Evolutionary conservation across 1,140 invertebrate species (phyloP), one percentile per base, ranked within the genome.

Genomic region (Cryptotermes secundus): DNA sequence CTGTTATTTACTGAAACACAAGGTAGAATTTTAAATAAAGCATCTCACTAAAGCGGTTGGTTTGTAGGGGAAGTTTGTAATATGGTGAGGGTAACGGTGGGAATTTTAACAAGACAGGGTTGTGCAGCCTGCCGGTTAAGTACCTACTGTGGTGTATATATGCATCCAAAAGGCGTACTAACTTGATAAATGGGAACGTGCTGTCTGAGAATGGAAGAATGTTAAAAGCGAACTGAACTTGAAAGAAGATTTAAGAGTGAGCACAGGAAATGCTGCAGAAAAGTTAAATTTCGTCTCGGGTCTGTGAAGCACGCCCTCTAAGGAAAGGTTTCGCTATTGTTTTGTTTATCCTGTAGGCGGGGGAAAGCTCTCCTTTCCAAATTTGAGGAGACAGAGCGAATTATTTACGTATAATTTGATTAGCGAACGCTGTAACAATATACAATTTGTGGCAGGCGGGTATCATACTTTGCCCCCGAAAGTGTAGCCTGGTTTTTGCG

Each of bases 191-290:
- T 81, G 80, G 34, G 35, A 81, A 35, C 80, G 34, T 35, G 80
- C 80, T 81, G 80, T 81, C 80, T 81, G 80, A 34, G 42, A 81
- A 81, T 81, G 80, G 80, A 81, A 81, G 80, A 81, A 81, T 81
- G 80, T 81, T 81, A 36, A 81, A 36, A 45, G 80, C 35, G 35
- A 81, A 81, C 80, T 81, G 19, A 81, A 45, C 7, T 45, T 81
- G 80, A 81, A 81, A 10, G 35, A 81, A 81, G 80, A 81, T 81
- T 81, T 81, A 81, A 81, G 35, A 38, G 35, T 38, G 42, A 81
- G 19, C 80, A 81, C 35, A 35, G 35, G 42, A 81, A 81, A 81
- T 81, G 34, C 80, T 81, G n/a, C 6, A 81, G 35, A 81, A 72
- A 72, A 72, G 59, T 72, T 72, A 72, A 72, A 72, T 72, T 72